phyloP scores from a whole-genome alignment of 2,113 vertebrate species.

The Paradoxurus hermaphroditus region DNA sequence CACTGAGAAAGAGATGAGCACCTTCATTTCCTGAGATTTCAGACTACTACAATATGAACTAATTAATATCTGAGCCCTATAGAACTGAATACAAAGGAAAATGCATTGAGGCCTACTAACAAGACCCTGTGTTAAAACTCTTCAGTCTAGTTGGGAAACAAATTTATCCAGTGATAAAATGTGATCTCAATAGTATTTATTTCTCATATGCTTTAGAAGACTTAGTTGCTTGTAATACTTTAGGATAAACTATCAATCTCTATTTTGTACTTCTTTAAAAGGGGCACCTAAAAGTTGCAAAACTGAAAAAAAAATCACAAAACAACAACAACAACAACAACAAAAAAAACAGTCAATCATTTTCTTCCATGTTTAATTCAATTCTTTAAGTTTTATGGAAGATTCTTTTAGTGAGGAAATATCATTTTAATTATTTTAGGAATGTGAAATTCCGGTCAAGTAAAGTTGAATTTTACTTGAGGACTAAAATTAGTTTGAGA shows the following conservation, averaged over 20 bases:
- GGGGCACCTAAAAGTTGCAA: neutral
- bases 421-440: neutral
- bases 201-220: neutral
- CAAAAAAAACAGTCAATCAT: neutral
- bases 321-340: too few relatives aligned
- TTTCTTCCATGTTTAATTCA: neutral
- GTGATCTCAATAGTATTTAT: neutral
- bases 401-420: neutral
- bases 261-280: conserved; percentile 4
- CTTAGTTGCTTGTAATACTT: neutral
- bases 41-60: neutral
- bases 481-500: neutral
- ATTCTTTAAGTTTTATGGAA: neutral
- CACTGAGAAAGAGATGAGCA: neutral
- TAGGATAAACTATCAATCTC: neutral
- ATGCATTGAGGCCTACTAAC: neutral
- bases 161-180: neutral
- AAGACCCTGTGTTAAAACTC: neutral
- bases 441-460: neutral
- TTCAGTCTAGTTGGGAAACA: neutral
- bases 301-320: neutral
- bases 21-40: neutral
- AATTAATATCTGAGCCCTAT: neutral
- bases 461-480: neutral
- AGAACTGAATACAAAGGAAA: neutral